Conservation (phyloP, 1,140 invertebrate species). For the Neocloeon triangulifer region DNA sequence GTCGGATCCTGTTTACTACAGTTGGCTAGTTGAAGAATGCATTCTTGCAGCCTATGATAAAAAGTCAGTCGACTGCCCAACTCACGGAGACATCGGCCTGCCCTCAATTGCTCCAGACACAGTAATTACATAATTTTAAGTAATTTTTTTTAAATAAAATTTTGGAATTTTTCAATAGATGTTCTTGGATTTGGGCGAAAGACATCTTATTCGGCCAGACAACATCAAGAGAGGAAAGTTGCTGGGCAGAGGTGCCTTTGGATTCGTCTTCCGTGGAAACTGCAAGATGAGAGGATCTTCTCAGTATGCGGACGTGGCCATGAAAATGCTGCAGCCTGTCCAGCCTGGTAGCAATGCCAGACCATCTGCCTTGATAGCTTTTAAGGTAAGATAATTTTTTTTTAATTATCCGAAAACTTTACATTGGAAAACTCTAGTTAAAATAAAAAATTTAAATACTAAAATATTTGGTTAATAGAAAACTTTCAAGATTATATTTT, state of each 20-base stretch:
- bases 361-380: constrained; percentile 48
- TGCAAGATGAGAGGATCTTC: constrained; percentile 36
- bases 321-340: constrained; percentile 89
- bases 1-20: constrained; percentile 23
- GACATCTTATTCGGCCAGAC: constrained; percentile 53
- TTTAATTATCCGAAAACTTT: no score
- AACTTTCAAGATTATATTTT: no score
- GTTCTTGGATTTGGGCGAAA: constrained; percentile 68
- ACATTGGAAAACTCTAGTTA: no score
- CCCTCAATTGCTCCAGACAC: constrained; percentile 64
- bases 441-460: no score
- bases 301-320: constrained; percentile 50
- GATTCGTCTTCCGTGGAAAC: constrained; percentile 77
- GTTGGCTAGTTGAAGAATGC: constrained; percentile 86
- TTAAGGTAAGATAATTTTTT: constrained; percentile 41
- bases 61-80: constrained; percentile 42
- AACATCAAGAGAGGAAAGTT: constrained; percentile 54
- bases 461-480: no score
- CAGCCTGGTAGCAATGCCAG: constrained; percentile 59
- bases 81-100: constrained; percentile 45
- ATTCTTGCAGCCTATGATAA: constrained; percentile 60
- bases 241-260: constrained; percentile 90
- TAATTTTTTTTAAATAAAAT: constrained; percentile 6
- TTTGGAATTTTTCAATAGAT: constrained; percentile 27
- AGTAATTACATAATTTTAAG: constrained; percentile 21